Evolutionary conservation across 2,113 vertebrate species (phyloP).

Genomic region (Mesoclemmys tuberculata): DNA sequence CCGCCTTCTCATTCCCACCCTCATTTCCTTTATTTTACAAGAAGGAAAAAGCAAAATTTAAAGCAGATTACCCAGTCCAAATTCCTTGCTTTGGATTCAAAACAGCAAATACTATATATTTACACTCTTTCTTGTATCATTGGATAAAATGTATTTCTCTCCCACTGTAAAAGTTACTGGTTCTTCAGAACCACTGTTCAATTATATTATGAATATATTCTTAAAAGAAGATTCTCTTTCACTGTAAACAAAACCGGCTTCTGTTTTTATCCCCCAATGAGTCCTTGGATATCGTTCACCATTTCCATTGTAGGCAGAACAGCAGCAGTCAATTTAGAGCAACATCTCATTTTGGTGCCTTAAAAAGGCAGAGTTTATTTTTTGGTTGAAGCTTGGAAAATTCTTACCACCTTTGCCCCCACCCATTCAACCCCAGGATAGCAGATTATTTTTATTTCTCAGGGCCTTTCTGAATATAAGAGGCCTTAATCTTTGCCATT

Average conservation of each 20-base stretch:
- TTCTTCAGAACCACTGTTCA: not conserved
- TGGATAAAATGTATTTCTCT: constrained; percentile 13
- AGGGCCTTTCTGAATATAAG: not conserved
- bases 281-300: not conserved
- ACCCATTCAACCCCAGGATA: not conserved
- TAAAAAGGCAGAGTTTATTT: not conserved
- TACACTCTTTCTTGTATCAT: not conserved
- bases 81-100: not conserved
- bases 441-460: not conserved
- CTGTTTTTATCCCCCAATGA: not conserved
- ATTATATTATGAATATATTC: constrained; percentile 26
- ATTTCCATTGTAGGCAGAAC: not conserved
- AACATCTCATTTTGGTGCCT: not conserved
- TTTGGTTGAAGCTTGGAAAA: not conserved
- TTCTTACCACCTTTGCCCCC: not conserved
- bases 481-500: not conserved
- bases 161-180: not conserved
- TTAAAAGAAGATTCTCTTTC: constrained; percentile 1
- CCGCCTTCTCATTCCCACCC: too few relatives aligned
- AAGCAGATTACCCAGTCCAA: not conserved
- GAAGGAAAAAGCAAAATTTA: not conserved
- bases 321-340: not conserved
- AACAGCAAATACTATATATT: not conserved
- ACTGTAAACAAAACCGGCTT: constrained; percentile 6
- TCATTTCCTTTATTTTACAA: not conserved